Evolutionary conservation across 2,797 vertebrate species (phyloP).

Genomic region (Odontamblyopus lacepedii): DNA sequence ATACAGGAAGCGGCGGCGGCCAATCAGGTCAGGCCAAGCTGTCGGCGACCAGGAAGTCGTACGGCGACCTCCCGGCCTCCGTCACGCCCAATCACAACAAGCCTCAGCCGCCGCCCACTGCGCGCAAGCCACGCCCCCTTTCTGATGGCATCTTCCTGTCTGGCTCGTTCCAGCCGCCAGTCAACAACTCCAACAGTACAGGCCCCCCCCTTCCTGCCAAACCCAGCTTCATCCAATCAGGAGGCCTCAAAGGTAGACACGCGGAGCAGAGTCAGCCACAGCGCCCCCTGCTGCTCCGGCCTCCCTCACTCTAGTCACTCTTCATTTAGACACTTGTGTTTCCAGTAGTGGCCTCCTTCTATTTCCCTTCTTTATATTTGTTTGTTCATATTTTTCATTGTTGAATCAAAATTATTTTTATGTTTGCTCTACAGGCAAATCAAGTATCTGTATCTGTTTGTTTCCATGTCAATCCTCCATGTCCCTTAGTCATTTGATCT

Average conservation of each 20-base stretch:
- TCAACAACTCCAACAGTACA: conserved; percentile 97
- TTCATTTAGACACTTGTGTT: conserved; percentile 39
- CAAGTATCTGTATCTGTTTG: conserved; percentile 35
- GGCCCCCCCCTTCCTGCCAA: conserved; percentile 86
- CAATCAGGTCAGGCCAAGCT: conserved; percentile 95
- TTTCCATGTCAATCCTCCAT: conserved; percentile 24
- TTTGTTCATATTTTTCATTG: conserved; percentile 46
- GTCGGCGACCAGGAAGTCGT: conserved; percentile 88
- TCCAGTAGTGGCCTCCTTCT: conserved; percentile 42
- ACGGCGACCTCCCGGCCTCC: conserved; percentile 87
- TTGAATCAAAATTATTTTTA: conserved; percentile 35
- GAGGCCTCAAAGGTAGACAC: conserved; percentile 88
- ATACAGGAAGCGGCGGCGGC: conserved; percentile 62
- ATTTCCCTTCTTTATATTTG: conserved; percentile 45
- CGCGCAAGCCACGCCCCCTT: conserved; percentile 89
- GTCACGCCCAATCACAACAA: conserved; percentile 65
- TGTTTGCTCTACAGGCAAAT: conserved; percentile 48
- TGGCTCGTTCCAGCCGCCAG: conserved; percentile 88
- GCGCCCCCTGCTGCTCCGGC: conserved; percentile 55
- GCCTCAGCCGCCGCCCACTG: conserved; percentile 85
- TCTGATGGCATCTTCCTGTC: conserved; percentile 97
- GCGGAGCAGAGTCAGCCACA: conserved; percentile 60
- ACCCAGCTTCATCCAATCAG: conserved; percentile 79
- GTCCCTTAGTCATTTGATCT: conserved; percentile 33
- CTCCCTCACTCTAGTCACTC: conserved; percentile 55